phyloP scores from a whole-genome alignment of 2,888 invertebrate genomes.

The Eristalis tenax region DNA sequence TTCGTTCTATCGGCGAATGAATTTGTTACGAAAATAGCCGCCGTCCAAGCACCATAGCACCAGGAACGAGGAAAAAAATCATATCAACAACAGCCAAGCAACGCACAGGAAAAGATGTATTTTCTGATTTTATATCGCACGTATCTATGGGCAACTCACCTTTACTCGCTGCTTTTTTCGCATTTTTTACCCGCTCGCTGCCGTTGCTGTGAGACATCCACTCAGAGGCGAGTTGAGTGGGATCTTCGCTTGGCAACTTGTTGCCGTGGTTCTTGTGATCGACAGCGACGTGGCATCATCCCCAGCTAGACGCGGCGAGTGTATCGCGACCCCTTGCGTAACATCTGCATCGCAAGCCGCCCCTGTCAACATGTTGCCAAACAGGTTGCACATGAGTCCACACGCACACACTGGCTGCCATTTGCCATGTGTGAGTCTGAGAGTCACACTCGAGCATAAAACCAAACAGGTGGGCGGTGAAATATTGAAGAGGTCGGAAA shows the following conservation, averaged over 20 bases:
- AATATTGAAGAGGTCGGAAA: background rate
- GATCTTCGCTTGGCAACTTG: background rate
- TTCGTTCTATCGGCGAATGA: constrained; percentile 35
- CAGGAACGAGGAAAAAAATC: background rate
- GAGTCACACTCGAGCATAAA: constrained; percentile 4
- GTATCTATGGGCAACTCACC: constrained; percentile 26
- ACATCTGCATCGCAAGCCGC: constrained; percentile 13
- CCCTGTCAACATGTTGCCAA: constrained; percentile 34
- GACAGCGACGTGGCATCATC: too few species aligned
- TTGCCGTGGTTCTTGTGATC: background rate
- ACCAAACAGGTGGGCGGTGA: constrained; percentile 53
- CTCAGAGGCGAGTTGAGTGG: constrained; percentile 21
- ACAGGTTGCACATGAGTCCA: constrained; percentile 11
- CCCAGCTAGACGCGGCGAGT: too few species aligned
- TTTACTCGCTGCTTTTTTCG: too few species aligned
- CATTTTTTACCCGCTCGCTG: background rate
- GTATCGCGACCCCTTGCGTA: constrained; percentile 41
- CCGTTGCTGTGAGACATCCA: background rate
- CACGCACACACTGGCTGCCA: background rate
- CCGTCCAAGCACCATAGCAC: background rate
- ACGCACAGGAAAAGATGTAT: background rate
- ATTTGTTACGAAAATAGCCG: constrained; percentile 56
- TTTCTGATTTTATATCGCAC: constrained; percentile 12
- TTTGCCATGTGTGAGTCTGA: background rate
- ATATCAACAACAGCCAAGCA: constrained; percentile 49